Evolutionary conservation across 2,888 invertebrate genomes (phyloP).

Genomic region (Stenichneumon culpator): DNA sequence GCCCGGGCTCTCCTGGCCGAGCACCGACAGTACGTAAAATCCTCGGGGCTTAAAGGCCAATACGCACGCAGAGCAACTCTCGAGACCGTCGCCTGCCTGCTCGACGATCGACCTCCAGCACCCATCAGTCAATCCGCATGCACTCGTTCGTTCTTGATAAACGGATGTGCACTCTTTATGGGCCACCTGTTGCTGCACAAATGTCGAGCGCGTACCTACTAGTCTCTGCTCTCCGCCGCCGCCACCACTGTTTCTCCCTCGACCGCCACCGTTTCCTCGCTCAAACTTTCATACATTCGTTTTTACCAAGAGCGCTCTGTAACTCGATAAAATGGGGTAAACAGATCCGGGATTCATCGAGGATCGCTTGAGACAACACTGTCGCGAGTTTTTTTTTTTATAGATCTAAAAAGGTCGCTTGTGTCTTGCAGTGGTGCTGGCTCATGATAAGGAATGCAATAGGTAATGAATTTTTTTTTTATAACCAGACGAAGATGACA

Average conservation of each 20-base stretch:
- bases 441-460: neutral
- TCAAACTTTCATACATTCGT: conserved; percentile 76
- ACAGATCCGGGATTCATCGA: neutral
- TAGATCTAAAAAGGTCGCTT: neutral
- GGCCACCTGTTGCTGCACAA: conserved; percentile 83
- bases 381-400: conserved; percentile 6
- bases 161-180: conserved; percentile 85
- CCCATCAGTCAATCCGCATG: conserved; percentile 85
- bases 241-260: conserved; percentile 11
- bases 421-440: neutral
- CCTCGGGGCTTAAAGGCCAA: conserved; percentile 64
- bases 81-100: conserved; percentile 56
- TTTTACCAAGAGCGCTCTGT: conserved; percentile 40
- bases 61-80: conserved; percentile 49
- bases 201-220: conserved; percentile 49
- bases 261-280: conserved; percentile 66
- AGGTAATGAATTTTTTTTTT: neutral
- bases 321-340: conserved; percentile 38
- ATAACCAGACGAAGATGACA: neutral
- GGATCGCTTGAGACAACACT: neutral
- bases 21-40: conserved; percentile 50
- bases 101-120: conserved; percentile 81
- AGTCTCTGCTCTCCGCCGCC: conserved; percentile 34
- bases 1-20: conserved; percentile 28
- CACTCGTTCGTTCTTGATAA: conserved; percentile 85